phyloP scores from a whole-genome alignment of 2,113 vertebrate genomes.

The Montifringilla adamsi region DNA sequence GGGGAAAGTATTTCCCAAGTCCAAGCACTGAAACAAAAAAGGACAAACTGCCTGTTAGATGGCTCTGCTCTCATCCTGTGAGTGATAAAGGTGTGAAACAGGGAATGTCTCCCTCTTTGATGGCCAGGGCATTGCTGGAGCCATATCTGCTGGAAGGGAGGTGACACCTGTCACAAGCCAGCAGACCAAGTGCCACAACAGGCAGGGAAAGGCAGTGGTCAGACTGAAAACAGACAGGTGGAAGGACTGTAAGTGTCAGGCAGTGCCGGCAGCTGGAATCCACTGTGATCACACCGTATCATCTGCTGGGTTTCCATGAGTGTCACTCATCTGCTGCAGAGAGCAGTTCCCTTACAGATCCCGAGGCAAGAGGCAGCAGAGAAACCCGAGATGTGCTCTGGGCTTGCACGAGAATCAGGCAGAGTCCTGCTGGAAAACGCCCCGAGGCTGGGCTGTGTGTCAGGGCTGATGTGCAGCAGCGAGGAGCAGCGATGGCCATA shows the following conservation, averaged over 20 bases:
- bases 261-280: not conserved
- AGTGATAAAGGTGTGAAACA: not conserved
- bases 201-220: not conserved
- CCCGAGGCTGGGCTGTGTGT: not conserved
- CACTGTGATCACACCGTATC: rapidly evolving
- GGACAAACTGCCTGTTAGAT: not conserved
- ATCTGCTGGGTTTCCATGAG: not conserved
- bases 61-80: not conserved
- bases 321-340: not conserved
- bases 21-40: not conserved
- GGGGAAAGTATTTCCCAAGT: not conserved
- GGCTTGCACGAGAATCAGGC: not conserved
- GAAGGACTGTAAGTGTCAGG: not conserved
- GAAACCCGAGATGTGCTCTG: not conserved
- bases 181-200: rapidly evolving
- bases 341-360: constrained; percentile 27
- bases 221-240: not conserved
- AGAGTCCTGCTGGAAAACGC: not conserved
- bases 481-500: not conserved
- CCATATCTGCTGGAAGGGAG: not conserved
- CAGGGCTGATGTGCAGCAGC: not conserved
- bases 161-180: not conserved
- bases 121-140: rapidly evolving
- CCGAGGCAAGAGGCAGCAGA: not conserved
- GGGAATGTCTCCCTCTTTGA: not conserved